phyloP scores from a whole-genome alignment of 2,888 invertebrate genomes.

The Clunio marinus region DNA sequence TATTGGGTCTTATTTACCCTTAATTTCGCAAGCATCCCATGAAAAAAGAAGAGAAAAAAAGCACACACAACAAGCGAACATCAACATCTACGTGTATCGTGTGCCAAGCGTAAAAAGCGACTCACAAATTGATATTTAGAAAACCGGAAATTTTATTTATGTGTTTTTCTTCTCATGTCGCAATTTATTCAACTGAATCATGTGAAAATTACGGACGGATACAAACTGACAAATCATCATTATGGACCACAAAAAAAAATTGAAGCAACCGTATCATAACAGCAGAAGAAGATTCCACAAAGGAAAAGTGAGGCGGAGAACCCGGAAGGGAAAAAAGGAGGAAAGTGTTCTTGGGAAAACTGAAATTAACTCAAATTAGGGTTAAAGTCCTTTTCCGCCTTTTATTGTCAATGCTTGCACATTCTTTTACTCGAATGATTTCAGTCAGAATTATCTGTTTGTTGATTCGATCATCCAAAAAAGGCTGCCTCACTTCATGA shows the following conservation, averaged over 20 bases:
- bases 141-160: constrained; percentile 34
- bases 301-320: too few relatives aligned
- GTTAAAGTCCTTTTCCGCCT: too few relatives aligned
- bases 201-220: constrained; percentile 35
- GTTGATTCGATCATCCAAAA: too few relatives aligned
- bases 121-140: constrained; percentile 11
- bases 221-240: constrained; percentile 32
- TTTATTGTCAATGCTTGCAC: background rate
- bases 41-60: constrained; percentile 7
- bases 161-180: background rate
- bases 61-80: too few relatives aligned
- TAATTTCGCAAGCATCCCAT: background rate
- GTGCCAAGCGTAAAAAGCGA: background rate
- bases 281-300: background rate
- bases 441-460: too few relatives aligned
- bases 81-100: background rate
- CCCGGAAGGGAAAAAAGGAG: too few relatives aligned
- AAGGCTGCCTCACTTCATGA: too few relatives aligned
- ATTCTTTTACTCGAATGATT: too few relatives aligned
- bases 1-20: constrained; percentile 26
- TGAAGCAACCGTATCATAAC: constrained; percentile 5
- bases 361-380: constrained; percentile 34
- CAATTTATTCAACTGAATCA: constrained; percentile 18
- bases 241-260: constrained; percentile 12
- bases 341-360: too few relatives aligned